Evolutionary conservation across 2,113 vertebrate species (phyloP).

Genomic region (Oceanodroma tethys): DNA sequence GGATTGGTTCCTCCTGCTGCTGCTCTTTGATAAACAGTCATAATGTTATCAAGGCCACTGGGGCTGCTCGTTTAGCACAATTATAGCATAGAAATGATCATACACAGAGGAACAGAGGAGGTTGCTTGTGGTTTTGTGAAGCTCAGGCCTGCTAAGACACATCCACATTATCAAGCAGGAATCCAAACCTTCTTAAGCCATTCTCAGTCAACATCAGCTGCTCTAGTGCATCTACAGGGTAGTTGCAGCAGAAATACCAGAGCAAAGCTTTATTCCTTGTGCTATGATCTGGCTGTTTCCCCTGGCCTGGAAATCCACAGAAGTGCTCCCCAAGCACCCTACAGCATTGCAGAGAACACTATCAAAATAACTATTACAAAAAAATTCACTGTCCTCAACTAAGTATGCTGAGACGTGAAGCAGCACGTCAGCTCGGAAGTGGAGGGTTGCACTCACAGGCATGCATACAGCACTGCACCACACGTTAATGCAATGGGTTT

Average conservation of each 20-base stretch:
- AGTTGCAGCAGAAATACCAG: background rate
- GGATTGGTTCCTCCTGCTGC: background rate
- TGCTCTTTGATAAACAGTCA: background rate
- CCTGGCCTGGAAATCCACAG: background rate
- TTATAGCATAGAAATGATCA: background rate
- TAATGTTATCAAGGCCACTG: background rate
- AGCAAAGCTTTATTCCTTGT: background rate
- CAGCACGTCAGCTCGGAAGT: background rate
- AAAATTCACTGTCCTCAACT: background rate
- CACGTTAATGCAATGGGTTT: background rate
- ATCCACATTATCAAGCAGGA: background rate
- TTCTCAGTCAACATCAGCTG: background rate
- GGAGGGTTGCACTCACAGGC: background rate
- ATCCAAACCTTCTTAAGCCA: background rate
- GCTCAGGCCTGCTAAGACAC: background rate
- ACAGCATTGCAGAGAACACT: background rate
- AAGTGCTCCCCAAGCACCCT: background rate
- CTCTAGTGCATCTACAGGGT: background rate
- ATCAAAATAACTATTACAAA: background rate
- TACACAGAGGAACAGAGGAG: background rate
- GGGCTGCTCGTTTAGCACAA: background rate
- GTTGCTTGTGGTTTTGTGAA: background rate
- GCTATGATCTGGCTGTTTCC: background rate
- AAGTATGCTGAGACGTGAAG: background rate
- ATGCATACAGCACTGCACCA: too few species aligned